Conservation (phyloP, 2,113 vertebrate species). For the Saguinus midas region DNA sequence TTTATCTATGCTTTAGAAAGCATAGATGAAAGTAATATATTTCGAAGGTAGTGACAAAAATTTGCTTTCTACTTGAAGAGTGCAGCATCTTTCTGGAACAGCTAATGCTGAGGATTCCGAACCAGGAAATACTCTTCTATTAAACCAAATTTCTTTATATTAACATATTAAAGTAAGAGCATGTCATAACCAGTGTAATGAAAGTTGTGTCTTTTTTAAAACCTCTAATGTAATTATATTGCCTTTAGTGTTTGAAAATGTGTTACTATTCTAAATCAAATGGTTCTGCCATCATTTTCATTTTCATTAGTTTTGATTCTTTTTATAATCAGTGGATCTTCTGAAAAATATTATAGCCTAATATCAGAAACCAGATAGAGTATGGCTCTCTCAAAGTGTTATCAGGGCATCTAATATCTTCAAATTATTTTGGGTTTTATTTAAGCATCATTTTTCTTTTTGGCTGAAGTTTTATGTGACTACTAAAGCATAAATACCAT, state of each 20-base stretch:
- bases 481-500: not conserved
- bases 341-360: not conserved
- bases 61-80: not conserved
- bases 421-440: not conserved
- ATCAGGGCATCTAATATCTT: not conserved
- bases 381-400: not conserved
- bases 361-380: not conserved
- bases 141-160: not conserved
- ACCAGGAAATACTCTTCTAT: not conserved
- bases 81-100: not conserved
- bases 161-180: not conserved
- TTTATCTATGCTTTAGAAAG: not conserved
- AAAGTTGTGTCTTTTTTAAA: not conserved
- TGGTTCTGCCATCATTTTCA: not conserved
- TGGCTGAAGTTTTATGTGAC: not conserved
- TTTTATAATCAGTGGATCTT: not conserved
- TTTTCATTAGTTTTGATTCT: not conserved
- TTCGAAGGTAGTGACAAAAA: not conserved
- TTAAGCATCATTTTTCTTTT: not conserved
- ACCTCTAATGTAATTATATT: not conserved
- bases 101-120: not conserved
- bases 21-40: not conserved
- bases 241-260: not conserved
- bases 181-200: not conserved
- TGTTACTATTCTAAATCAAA: not conserved